Evolutionary conservation across 2,888 invertebrate genomes (phyloP), one percentile per base, ranked within the genome.

Genomic region (Euzophera pinguis): DNA sequence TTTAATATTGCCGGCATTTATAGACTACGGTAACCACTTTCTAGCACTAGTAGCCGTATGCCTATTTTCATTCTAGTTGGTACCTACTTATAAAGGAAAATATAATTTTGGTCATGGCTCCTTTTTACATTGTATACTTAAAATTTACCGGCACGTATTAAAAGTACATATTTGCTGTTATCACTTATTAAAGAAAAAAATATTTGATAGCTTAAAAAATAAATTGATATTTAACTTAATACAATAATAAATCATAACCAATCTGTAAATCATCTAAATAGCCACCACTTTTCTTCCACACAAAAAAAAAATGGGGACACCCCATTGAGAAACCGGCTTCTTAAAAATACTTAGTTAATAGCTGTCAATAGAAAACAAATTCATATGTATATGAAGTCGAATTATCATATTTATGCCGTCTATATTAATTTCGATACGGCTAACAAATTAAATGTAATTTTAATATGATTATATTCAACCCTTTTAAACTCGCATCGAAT

Each of bases 381-480:
- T 48, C 47, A 41, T 50, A 48, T 47, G 53, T 42, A 55, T 55
- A 53, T 52, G 50, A 48, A 51, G 16, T 14, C 7, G 13, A 14
- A 65, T 64, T 63, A 60, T 47, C 61, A 66, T 66, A 64, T 64
- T 54, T 55, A 42, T 9, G 29, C 39, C 52, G 42, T 62, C 57
- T 43, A 55, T 62, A 55, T 58, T 47, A 56, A 63, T 63, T 58
- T 55, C 53, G 65, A 60, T 59, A 63, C 59, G 63, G 58, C 53
- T 64, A 61, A 67, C 65, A 65, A 65, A 67, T 67, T 62, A 59
- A 58, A 54, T 50, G 55, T 53, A 60, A 51, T 62, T 64, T 61
- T 61, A 58, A 58, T 56, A 53, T 54, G 54, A 56, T 58, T 58
- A 52, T 55, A 50, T 35, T 2, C 4, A 53, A 60, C 55, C 58